Base-by-base conservation (phyloP, 2,888 invertebrate genomes). In the Chalcosyrphus nemorum region DNA sequence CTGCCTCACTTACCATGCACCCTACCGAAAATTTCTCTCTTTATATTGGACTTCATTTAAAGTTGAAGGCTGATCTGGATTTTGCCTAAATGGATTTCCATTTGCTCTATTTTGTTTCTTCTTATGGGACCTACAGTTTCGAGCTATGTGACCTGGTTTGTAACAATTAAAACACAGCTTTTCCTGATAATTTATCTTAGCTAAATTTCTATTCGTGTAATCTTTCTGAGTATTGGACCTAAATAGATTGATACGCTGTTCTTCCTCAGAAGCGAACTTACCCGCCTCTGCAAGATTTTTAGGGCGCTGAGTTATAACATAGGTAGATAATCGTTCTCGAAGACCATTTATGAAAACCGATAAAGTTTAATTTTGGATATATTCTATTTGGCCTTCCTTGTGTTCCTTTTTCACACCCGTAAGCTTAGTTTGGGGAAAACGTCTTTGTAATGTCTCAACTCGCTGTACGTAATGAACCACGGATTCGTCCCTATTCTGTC, bases 61-160 rank as follows among this genome's bases (percentile, higher is more conserved):
- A 21, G 32, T 56, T 56, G 56, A 56, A 11, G 56, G 56, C 35
- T 35, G 56, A 24, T 32, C 3, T 19, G 6, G n/a, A 27, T 13
- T 35, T 11, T 32, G 19, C 19, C 35, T 56, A 4, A 15, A 56
- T 19, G 17, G 19, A 21, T 13, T 24, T 35, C 5, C 17, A 11
- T 63, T 63, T 32, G 11, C 15, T 47, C 1, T 21, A 7, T 47
- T 47, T 35, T 21, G 19, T n/a, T 66, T 38, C 17, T n/a, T 50
- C 29, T 50, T 29, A 7, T 32, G 63, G 19, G 13, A 32, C 35
- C 35, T 65, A 35, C 63, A 65, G 1, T 21, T 21, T 52, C 35
- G 35, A 24, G 66, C 52, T 5, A 66, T 66, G 17, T 66, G 66
- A 15, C 66, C 66, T 2, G 52, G 41, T 17, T 52, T 66, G 38